Evolutionary conservation across 2,113 vertebrate species (phyloP), one percentile per base, ranked within the genome.

Genomic region (Prolemur simus): DNA sequence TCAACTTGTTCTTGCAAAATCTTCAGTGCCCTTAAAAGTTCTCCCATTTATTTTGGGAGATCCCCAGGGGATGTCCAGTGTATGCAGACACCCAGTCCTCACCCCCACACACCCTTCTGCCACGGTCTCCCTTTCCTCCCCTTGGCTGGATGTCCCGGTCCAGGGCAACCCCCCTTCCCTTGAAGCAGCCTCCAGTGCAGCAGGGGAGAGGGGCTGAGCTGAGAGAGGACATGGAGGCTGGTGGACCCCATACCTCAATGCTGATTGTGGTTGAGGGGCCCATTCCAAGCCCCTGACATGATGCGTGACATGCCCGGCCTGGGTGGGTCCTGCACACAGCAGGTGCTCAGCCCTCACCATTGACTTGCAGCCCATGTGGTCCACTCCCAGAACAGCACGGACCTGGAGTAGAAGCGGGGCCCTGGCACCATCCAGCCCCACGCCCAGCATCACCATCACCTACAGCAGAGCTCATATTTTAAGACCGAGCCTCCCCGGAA

Each of bases 161-260:
- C 18, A 66, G 64, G 64, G 14, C 63, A 34, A 20, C 20, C 20
- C 14, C 27, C 63, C 64, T 15, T 66, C n/a, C 66, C n/a, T n/a
- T 37, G 66, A 17, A 37, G 66, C 66, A 69, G n/a, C 66, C n/a
- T 37, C 66, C n/a, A 0, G 1, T n/a, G 66, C n/a, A 69, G 66
- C 66, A 69, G 32, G n/a, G 66, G 66, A 11, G 18, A 37, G 66
- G n/a, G n/a, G 18, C 64, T 6, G 39, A 29, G 42, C 0, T 1
- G 25, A 78, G 71, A 85, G 10, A 56, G 74, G 32, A 25, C n/a
- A 34, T 37, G 10, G n/a, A 17, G 49, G 64, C 54, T 81, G 25
- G 13, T 0, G 56, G 17, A 29, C 3, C 9, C 37, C 6, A 9
- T 0, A 4, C 18, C 20, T 20, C 25, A 6, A 9, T 1, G 17